phyloP scores from a whole-genome alignment of 2,888 invertebrate genomes.

The Strigamia crassipes region DNA sequence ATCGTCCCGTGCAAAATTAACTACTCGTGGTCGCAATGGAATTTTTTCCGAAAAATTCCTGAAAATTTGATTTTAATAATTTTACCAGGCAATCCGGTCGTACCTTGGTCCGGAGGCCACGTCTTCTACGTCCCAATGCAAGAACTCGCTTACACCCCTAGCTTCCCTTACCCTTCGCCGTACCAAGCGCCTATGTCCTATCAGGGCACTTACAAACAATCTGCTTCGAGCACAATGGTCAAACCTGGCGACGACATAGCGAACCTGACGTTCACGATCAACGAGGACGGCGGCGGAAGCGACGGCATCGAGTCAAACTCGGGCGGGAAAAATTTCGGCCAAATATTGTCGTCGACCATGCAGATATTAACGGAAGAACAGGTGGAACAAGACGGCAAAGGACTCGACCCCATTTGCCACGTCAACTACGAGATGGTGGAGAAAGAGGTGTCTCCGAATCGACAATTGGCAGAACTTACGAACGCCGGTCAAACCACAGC shows the following conservation, averaged over 20 bases:
- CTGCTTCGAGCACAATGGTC: background rate
- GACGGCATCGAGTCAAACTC: background rate
- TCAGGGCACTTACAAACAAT: background rate
- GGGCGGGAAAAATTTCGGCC: slow-evolving; percentile 24
- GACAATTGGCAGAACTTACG: background rate
- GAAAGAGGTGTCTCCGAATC: slow-evolving; percentile 17
- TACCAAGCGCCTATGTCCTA: background rate
- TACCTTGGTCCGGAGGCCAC: slow-evolving; percentile 11
- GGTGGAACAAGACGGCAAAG: slow-evolving; percentile 11
- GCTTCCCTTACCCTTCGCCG: background rate
- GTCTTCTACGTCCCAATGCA: slow-evolving; percentile 13
- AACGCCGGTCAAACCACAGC: background rate
- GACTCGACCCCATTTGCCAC: slow-evolving; percentile 7
- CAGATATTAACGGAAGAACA: slow-evolving; percentile 43
- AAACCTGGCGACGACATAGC: background rate
- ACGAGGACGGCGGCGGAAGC: background rate
- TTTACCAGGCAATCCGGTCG: background rate
- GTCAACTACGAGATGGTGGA: slow-evolving; percentile 45
- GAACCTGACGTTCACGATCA: background rate
- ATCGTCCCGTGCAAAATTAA: too few relatives aligned
- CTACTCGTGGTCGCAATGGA: too few relatives aligned
- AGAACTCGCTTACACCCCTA: background rate
- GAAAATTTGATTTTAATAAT: background rate
- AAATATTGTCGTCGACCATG: slow-evolving; percentile 39
- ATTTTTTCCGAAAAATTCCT: too few relatives aligned